Conservation (phyloP, 2,888 invertebrate species). For the Anoncus sp. region DNA sequence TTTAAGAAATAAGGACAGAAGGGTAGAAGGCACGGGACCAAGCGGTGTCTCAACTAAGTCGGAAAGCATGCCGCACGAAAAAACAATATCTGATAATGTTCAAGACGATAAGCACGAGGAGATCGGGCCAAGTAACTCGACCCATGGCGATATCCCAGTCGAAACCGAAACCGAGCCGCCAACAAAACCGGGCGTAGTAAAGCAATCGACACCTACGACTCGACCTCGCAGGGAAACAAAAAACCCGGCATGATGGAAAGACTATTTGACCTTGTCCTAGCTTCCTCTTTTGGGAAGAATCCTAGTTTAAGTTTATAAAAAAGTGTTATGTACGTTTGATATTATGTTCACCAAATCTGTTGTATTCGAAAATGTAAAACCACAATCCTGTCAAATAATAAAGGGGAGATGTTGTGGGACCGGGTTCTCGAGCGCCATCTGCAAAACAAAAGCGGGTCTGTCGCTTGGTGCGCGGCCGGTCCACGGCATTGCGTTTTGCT, state of each 20-base stretch:
- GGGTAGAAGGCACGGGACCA: neutral
- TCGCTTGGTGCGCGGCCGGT: neutral
- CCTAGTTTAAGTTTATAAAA: neutral
- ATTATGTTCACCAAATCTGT: neutral
- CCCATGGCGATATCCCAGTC: neutral
- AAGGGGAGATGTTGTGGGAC: conserved; percentile 37
- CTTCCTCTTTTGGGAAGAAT: too few relatives aligned
- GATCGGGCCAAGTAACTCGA: neutral
- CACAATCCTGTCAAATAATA: conserved; percentile 17
- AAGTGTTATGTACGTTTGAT: conserved; percentile 4
- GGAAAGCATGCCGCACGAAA: neutral
- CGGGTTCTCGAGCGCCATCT: conserved; percentile 16
- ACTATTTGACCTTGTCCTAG: conserved; percentile 11
- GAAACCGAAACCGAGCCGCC: neutral
- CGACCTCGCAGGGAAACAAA: conserved; percentile 8
- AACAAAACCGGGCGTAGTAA: neutral
- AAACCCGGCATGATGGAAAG: conserved; percentile 35
- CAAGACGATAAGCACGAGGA: neutral
- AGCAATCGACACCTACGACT: neutral
- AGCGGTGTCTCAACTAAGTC: neutral
- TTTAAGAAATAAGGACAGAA: neutral
- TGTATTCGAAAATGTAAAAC: neutral
- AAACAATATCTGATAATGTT: conserved; percentile 3
- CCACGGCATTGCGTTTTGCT: conserved; percentile 27
- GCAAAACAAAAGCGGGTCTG: neutral